These are phyloP conservation scores for Aphrophora alni DNA, from an alignment of 2,888 invertebrate species.

Conservation along the genomic window DNA sequence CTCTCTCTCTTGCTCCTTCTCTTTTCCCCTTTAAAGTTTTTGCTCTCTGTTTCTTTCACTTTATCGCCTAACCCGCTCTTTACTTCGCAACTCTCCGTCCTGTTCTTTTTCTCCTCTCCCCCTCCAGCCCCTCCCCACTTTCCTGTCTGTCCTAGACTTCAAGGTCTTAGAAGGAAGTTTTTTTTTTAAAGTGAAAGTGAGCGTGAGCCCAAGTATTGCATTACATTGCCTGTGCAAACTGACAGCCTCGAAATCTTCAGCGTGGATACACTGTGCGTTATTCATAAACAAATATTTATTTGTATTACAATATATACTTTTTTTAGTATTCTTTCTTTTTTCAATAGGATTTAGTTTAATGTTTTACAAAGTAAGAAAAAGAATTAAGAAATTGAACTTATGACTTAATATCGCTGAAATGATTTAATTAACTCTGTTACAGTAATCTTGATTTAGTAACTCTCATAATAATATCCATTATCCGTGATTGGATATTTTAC, in stretches of 20 bases:
- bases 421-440: too few species aligned
- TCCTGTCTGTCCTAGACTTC: slow-evolving; percentile 9
- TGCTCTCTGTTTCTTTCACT: neutral
- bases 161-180: slow-evolving; percentile 6
- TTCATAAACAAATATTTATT: too few species aligned
- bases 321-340: too few species aligned
- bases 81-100: slow-evolving; percentile 39
- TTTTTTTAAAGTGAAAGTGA: slow-evolving; percentile 1
- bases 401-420: too few species aligned
- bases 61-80: slow-evolving; percentile 26
- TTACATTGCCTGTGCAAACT: neutral
- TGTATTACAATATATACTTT: too few species aligned
- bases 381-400: too few species aligned
- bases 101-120: slow-evolving; percentile 35
- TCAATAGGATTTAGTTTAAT: too few species aligned
- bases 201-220: neutral
- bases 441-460: too few species aligned
- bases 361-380: too few species aligned
- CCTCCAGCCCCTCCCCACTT: slow-evolving; percentile 41
- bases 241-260: neutral
- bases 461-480: too few species aligned
- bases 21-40: neutral
- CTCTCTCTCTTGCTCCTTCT: neutral
- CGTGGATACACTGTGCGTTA: too few species aligned
- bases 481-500: too few species aligned